Evolutionary conservation across 1,140 invertebrate species (phyloP), one percentile per base, ranked within the genome.

Genomic region (Drosophila kanapiae): DNA sequence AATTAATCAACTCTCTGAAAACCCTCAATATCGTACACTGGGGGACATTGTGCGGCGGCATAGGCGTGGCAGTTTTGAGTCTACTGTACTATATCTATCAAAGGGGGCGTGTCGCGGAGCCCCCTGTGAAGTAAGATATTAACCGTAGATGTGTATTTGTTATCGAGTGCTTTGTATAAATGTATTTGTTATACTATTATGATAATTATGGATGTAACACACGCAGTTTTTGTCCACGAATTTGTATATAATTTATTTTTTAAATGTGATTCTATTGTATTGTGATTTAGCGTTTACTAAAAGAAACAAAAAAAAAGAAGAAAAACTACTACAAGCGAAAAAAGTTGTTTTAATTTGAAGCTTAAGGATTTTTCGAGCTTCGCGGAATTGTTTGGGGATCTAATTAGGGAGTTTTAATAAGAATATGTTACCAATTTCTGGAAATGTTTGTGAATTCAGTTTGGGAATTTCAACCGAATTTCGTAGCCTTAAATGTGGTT

Each of bases 221-320:
- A 35, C 37, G 31, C 63, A 62, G 65, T 63, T 63, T 72, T 61
- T 85, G 72, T 78, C 59, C 45, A 90, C 85, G 85, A 90, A 90
- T 90, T 90, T 90, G 82, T 90, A 82, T 77, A 90, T 90, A 90
- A 90, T 90, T 90, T 90, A 90, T 90, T 90, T 68, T 74, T 79
- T 90, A 85, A 91, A 90, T 90, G 85, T 90, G 85, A 91, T 91
- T 90, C 64, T 91, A 91, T 88, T 88, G 68, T 91, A 90, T 90
- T 90, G 85, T 90, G 85, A 90, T 90, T 80, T 90, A 90, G 85
- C 65, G 60, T 75, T 82, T 90, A 90, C 85, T 90, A 90, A 90
- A 88, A 81, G 68, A 49, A 60, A 76, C 13, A 86, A 88, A 88
- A 81, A 63, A 45, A 62, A 67, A 68, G 35, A 60, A 60, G 54